Evolutionary conservation across 2,113 vertebrate genomes (phyloP), one percentile per base, ranked within the genome.

Genomic region (Chlamydotis undulata): DNA sequence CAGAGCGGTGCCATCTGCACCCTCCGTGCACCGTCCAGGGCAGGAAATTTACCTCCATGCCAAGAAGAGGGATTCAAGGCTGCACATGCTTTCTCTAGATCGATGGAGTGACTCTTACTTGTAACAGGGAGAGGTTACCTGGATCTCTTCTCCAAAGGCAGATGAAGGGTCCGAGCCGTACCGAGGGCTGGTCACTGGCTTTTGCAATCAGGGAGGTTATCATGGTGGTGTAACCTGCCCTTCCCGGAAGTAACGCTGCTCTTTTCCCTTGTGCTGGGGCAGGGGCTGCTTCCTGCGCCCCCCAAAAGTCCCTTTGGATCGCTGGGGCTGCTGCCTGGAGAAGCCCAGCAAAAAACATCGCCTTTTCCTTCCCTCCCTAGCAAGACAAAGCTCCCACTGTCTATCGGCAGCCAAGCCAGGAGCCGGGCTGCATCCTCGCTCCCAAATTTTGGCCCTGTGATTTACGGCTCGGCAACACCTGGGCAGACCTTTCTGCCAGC

Each of bases 11-110:
- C 41, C 21, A 33, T 56, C 84, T 47, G 31, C 37, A 6, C 11
- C 1, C 10, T 37, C 69, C 12, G 0, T 14, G 24, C 0, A 1
- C 67, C 26, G 43, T 28, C 19, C 2, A 5, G 76, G 52, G 25
- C 29, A 24, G 76, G 26, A 45, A 79, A 75, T 37, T 37, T 45
- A 37, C 12, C 10, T 25, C 18, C 14, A 2, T 7, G 14, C 8
- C 21, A 19, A 14, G 28, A 37, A 31, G 14, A 19, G 18, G 18
- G 9, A 33, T 70, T 57, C 65, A 14, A 31, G 41, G 22, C 45
- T 31, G 15, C 4, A 0, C 5, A 57, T 25, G 37, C 25, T 55
- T 83, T 68, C 28, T 73, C 1, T 4, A 0, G 57, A 7, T 14
- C 2, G 41, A 6, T 45, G 37, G 49, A 29, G 19, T 37, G 19